Percentiles rank a stretch among this genome's conserved stretches.
phyloP scores from a whole-genome alignment of 2,888 invertebrate genomes.

The Ypsolopha scabrella region DNA sequence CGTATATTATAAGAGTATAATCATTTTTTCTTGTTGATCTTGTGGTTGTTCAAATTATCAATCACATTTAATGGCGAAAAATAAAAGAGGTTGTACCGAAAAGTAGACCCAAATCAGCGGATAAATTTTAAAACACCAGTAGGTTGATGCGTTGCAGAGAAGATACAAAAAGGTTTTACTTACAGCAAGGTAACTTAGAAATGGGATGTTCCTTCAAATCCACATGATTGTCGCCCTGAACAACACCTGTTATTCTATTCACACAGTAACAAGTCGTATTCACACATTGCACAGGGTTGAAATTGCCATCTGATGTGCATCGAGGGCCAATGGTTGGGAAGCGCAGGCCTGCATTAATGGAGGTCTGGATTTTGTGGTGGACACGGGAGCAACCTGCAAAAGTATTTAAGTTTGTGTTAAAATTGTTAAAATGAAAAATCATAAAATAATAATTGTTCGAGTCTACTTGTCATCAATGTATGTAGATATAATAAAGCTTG shows the following conservation, averaged over 20 bases:
- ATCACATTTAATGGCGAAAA: not conserved
- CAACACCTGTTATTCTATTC: conserved; percentile 60
- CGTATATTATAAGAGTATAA: too few relatives aligned
- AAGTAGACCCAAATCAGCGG: too few relatives aligned
- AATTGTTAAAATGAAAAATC: too few relatives aligned
- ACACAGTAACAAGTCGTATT: conserved; percentile 73
- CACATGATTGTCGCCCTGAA: conserved; percentile 24
- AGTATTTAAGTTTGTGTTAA: conserved; percentile 5
- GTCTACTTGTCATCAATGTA: too few relatives aligned
- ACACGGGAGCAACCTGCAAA: conserved; percentile 71
- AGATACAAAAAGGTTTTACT: conserved; percentile 19
- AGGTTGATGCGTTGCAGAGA: too few relatives aligned
- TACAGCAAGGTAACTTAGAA: conserved; percentile 51
- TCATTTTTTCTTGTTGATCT: too few relatives aligned
- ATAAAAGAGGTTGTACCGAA: not conserved
- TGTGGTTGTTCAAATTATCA: too few relatives aligned
- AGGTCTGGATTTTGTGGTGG: conserved; percentile 50
- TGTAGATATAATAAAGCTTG: too few relatives aligned
- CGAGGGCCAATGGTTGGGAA: conserved; percentile 57
- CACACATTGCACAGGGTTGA: conserved; percentile 75
- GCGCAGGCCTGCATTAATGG: conserved; percentile 39
- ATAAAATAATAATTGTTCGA: too few relatives aligned
- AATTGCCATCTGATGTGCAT: conserved; percentile 76
- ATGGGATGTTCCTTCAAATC: conserved; percentile 38
- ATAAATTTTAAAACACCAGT: too few relatives aligned